These are phyloP conservation scores for Cantharis rufa DNA, from an alignment of 2,888 invertebrate species.

Conservation along the genomic window DNA sequence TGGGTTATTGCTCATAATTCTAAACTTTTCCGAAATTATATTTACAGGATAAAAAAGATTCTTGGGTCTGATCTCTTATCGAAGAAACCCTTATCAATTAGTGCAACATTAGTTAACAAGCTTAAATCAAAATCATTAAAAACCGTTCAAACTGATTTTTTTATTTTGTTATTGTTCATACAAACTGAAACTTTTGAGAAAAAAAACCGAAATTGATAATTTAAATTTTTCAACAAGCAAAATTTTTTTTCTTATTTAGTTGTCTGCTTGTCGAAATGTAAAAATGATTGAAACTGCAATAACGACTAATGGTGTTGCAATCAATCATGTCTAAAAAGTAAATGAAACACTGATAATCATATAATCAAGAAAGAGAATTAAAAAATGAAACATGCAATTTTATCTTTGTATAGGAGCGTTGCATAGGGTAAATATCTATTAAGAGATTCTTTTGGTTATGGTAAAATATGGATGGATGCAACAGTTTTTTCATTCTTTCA, in stretches of 20 bases:
- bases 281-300: background rate
- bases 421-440: background rate
- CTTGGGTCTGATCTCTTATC: no score
- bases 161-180: background rate
- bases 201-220: background rate
- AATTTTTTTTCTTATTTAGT: background rate
- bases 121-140: background rate
- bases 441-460: background rate
- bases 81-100: background rate
- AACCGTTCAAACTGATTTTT: background rate
- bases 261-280: background rate
- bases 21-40: background rate
- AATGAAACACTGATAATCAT: background rate
- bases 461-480: conserved; percentile 1
- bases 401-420: background rate
- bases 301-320: background rate
- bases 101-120: no score
- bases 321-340: background rate
- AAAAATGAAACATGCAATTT: background rate
- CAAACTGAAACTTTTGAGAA: background rate
- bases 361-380: background rate
- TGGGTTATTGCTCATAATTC: background rate
- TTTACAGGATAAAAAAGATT: no score
- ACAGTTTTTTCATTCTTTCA: conserved; percentile 2
- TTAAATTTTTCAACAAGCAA: background rate